A percentile compares a stretch with the other conserved stretches of the same genome.
Conservation (phyloP, 2,113 vertebrate species). For the Conger conger region DNA sequence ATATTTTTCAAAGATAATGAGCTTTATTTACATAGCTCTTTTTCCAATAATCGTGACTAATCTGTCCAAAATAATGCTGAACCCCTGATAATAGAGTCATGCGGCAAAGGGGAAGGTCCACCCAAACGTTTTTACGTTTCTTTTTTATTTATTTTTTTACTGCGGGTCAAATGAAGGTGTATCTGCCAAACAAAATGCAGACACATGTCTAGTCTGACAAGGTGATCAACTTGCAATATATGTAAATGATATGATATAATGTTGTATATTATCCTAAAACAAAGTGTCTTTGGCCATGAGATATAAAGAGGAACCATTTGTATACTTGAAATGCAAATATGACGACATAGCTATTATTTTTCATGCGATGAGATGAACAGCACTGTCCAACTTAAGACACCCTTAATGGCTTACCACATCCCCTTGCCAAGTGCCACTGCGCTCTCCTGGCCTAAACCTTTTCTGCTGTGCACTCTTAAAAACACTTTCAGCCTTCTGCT, state of each 20-base stretch:
- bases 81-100: conserved; percentile 19
- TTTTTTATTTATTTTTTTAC: not conserved
- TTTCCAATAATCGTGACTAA: conserved; percentile 28
- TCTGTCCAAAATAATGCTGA: conserved; percentile 20
- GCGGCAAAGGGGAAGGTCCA: conserved; percentile 4
- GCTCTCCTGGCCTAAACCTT: not conserved
- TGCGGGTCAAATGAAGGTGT: conserved; percentile 5
- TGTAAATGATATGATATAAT: too few species aligned
- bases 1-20: not conserved
- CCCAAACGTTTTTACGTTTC: not conserved
- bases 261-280: too few species aligned
- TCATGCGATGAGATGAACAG: not conserved
- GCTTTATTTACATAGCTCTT: conserved; percentile 8
- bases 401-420: not conserved
- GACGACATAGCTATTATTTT: not conserved
- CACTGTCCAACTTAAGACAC: not conserved
- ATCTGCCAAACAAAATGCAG: not conserved
- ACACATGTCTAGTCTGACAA: not conserved
- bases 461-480: not conserved
- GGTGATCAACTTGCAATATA: not conserved
- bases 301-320: not conserved
- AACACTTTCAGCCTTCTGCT: not conserved
- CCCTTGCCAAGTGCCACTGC: not conserved
- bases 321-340: not conserved
- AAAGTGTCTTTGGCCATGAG: not conserved